Conservation (phyloP, 1,140 invertebrate genomes). For the Sycobia sp. region DNA sequence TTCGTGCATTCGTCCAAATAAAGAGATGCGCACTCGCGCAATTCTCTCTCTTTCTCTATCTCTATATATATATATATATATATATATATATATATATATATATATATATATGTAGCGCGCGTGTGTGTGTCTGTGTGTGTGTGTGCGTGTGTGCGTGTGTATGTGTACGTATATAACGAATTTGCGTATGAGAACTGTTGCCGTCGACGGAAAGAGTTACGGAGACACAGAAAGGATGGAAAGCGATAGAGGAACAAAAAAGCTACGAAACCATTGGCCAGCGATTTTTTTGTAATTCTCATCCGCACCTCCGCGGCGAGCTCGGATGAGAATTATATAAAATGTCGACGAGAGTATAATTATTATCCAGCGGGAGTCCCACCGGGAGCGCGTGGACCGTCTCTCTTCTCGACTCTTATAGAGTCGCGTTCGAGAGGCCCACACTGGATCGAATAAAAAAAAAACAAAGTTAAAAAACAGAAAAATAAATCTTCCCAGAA, state of each 20-base stretch:
- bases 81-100: background rate
- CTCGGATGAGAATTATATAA: constrained; percentile 17
- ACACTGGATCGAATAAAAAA: background rate
- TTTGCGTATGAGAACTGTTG: background rate
- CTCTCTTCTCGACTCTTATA: constrained; percentile 10
- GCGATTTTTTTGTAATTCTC: constrained; percentile 15
- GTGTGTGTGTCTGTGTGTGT: no score
- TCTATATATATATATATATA: background rate
- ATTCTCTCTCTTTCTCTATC: no score
- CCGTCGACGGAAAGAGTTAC: background rate
- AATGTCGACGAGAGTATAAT: background rate
- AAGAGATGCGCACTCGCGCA: background rate
- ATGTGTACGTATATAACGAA: background rate
- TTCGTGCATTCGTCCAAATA: no score
- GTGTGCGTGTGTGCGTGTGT: background rate
- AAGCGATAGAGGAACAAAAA: background rate
- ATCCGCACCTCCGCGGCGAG: background rate
- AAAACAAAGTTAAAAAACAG: no score
- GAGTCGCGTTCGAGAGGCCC: background rate
- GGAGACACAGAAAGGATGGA: no score
- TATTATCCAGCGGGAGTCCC: background rate
- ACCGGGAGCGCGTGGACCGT: background rate
- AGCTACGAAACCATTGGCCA: background rate
- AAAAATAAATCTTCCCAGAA: background rate
- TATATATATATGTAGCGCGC: background rate